A percentile compares a stretch with the other conserved stretches of the same genome.
Evolutionary conservation across 1,140 invertebrate species (phyloP).

Genomic region (Xylocopa sonorina): DNA sequence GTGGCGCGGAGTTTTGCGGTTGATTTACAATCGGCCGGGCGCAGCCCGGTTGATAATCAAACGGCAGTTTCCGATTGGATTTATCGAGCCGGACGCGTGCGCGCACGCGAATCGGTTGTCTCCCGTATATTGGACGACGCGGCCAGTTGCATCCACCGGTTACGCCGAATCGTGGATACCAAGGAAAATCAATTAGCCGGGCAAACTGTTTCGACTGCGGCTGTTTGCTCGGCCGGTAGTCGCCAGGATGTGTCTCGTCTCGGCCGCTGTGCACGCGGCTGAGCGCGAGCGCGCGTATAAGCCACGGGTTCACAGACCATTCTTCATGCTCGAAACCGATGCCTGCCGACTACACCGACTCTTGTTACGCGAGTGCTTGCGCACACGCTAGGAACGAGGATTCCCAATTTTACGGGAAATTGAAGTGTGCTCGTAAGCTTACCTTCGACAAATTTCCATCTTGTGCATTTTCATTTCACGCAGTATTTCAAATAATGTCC

Average conservation of each 20-base stretch:
- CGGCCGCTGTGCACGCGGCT: conserved; percentile 13
- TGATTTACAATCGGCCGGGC: conserved; percentile 64
- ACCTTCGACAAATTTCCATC: conserved; percentile 1
- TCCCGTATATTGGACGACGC: conserved; percentile 14
- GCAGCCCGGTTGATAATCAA: conserved; percentile 62
- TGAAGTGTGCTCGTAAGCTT: conserved; percentile 37
- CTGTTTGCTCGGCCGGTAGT: conserved; percentile 62
- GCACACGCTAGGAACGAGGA: conserved; percentile 8
- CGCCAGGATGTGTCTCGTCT: conserved; percentile 56
- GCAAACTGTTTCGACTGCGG: conserved; percentile 67
- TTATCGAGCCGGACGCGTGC: conserved; percentile 38
- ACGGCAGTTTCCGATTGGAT: conserved; percentile 64
- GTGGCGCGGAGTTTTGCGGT: conserved; percentile 36
- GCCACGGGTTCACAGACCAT: neutral
- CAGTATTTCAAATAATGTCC: neutral
- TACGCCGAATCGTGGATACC: conserved; percentile 56
- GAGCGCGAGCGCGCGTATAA: neutral
- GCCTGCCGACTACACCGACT: too few species aligned
- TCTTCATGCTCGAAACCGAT: conserved; percentile 15
- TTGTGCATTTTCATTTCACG: neutral
- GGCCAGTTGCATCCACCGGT: conserved; percentile 36
- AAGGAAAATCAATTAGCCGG: conserved; percentile 73
- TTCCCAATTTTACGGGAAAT: conserved; percentile 28
- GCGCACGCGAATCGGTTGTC: neutral
- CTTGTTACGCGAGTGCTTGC: neutral